Conservation (phyloP, 2,888 invertebrate genomes). For the Brenthis daphne region DNA sequence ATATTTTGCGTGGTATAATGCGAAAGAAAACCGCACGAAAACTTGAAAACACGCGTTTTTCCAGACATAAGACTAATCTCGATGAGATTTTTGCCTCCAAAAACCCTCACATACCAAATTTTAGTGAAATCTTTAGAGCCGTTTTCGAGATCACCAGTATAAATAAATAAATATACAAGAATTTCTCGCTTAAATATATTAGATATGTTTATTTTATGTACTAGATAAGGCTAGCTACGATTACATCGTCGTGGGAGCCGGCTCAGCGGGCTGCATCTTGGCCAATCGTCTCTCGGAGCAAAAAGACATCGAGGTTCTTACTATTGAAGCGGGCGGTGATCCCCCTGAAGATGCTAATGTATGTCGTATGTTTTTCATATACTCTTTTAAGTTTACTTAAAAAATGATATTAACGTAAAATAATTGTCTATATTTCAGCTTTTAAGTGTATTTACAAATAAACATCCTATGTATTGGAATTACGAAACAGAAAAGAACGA, state of each 20-base stretch:
- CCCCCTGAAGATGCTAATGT: constrained; percentile 48
- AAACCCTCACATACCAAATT: too few species aligned
- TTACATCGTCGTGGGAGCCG: constrained; percentile 49
- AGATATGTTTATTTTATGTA: background rate
- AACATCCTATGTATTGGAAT: constrained; percentile 32
- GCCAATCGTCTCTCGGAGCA: constrained; percentile 47
- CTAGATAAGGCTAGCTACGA: constrained; percentile 38
- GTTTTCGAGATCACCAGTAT: too few species aligned
- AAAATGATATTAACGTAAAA: background rate
- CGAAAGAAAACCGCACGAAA: too few species aligned
- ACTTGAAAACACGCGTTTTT: too few species aligned
- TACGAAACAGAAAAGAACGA: constrained; percentile 47
- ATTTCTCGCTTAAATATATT: too few species aligned
- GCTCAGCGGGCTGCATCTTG: constrained; percentile 49
- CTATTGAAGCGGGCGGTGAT: constrained; percentile 51
- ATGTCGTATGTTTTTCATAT: constrained; percentile 19
- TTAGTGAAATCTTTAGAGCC: too few species aligned
- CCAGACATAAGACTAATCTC: too few species aligned
- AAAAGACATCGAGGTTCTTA: constrained; percentile 37
- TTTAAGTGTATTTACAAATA: constrained; percentile 21
- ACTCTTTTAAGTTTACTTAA: too few species aligned
- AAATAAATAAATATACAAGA: too few species aligned
- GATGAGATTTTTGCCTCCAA: too few species aligned
- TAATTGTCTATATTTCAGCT: constrained; percentile 14
- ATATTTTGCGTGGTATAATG: too few species aligned